These are phyloP conservation scores for Melanocharis versteri DNA, from an alignment of 2,113 vertebrate genomes.

Conservation along the genomic window DNA sequence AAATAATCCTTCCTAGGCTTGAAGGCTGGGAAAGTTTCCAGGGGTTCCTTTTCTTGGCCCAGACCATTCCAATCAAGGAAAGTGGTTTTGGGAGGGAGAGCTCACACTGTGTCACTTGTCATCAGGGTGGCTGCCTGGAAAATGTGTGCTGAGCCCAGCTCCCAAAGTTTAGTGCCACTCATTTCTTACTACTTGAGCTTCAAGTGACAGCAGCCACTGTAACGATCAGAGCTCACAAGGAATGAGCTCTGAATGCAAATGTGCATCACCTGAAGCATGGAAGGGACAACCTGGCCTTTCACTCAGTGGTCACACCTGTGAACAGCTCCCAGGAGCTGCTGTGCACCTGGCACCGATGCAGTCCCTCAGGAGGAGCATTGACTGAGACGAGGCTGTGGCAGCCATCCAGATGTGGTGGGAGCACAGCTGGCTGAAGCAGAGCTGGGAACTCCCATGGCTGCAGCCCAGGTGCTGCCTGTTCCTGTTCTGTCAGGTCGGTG, in stretches of 20 bases:
- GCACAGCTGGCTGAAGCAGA: neutral
- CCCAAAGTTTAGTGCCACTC: neutral
- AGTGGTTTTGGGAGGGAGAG: neutral
- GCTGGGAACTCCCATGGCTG: rapidly evolving
- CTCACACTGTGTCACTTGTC: neutral
- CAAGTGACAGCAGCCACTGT: neutral
- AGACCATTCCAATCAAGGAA: neutral
- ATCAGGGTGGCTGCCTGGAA: neutral
- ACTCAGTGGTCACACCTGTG: neutral
- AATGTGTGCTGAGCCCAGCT: neutral
- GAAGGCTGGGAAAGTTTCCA: neutral
- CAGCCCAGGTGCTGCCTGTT: neutral
- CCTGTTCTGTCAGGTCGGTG: neutral
- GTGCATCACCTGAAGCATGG: too few species aligned
- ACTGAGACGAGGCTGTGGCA: rapidly evolving
- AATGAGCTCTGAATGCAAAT: neutral
- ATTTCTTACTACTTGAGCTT: neutral
- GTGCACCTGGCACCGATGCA: neutral
- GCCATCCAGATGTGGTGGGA: neutral
- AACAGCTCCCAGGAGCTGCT: neutral
- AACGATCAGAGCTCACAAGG: neutral
- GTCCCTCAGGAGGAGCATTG: neutral
- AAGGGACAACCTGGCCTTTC: neutral
- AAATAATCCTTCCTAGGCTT: neutral
- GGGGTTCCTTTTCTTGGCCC: neutral